Conservation (phyloP, 2,113 vertebrate species). For the Aptenodytes forsteri region DNA sequence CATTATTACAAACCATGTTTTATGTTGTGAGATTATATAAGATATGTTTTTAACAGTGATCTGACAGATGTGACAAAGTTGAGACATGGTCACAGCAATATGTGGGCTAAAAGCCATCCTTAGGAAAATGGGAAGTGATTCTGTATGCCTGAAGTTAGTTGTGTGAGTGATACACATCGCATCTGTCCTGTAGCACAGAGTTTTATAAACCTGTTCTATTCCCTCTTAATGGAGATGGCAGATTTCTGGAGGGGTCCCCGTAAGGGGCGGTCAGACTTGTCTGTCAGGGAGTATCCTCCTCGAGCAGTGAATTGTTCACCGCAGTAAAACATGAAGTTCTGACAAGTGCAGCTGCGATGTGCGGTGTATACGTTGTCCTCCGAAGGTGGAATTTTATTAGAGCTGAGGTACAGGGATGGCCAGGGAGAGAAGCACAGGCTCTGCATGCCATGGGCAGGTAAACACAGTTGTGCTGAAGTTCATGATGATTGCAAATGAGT, state of each 20-base stretch:
- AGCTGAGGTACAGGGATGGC: not conserved
- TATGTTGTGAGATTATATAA: not conserved
- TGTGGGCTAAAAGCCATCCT: not conserved
- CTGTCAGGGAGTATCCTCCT: not conserved
- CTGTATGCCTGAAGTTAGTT: not conserved
- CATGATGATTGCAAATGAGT: fast-evolving
- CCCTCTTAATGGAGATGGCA: not conserved
- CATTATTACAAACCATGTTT: not conserved
- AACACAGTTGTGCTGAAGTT: not conserved
- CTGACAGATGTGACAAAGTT: not conserved
- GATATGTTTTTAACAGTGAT: not conserved
- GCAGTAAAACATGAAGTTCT: not conserved
- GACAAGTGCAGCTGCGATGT: fast-evolving
- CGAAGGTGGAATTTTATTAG: not conserved
- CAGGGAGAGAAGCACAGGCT: not conserved
- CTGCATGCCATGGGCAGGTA: not conserved
- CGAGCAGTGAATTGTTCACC: not conserved
- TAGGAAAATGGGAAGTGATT: not conserved
- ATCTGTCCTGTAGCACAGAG: not conserved
- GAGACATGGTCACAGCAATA: not conserved
- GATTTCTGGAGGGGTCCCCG: not conserved
- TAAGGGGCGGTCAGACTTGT: not conserved
- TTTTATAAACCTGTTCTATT: not conserved
- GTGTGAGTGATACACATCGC: not conserved
- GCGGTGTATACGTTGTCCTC: not conserved